A percentile compares a stretch with the other conserved stretches of the same genome.
Evolutionary conservation across 2,888 invertebrate genomes (phyloP).

Genomic region (Ceriagrion tenellum): DNA sequence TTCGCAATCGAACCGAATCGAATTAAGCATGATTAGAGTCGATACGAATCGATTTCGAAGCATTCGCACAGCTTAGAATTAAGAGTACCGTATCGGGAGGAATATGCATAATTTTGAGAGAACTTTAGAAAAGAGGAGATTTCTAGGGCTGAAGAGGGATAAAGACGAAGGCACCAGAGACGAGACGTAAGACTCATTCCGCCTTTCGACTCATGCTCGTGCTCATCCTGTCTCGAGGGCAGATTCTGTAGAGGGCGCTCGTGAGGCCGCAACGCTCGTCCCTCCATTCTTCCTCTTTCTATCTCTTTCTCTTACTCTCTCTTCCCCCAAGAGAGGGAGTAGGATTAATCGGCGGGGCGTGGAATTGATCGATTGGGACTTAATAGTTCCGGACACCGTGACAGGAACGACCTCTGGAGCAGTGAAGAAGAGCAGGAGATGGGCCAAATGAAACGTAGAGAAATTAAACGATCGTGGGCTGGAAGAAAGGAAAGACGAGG

Average conservation of each 20-base stretch:
- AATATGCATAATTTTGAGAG: too few relatives aligned
- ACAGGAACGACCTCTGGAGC: neutral
- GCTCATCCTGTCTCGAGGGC: neutral
- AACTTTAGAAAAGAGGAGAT: neutral
- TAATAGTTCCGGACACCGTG: constrained; percentile 45
- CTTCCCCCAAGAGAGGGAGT: neutral
- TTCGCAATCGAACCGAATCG: too few relatives aligned
- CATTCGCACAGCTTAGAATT: too few relatives aligned
- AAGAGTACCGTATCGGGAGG: too few relatives aligned
- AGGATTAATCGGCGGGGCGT: neutral
- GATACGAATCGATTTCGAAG: too few relatives aligned
- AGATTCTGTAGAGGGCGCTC: neutral
- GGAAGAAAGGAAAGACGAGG: neutral
- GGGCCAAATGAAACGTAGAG: too few relatives aligned
- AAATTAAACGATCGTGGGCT: neutral
- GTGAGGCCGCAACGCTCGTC: too few relatives aligned
- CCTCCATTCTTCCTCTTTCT: too few relatives aligned
- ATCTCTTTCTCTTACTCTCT: neutral
- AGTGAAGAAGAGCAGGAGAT: neutral
- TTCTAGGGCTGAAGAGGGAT: neutral
- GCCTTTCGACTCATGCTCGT: too few relatives aligned
- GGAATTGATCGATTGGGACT: constrained; percentile 36
- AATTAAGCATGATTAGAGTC: too few relatives aligned
- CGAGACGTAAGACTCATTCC: neutral
- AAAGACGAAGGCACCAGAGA: neutral